Evolutionary conservation across 30 jellyfish, hydroid and myxozoan species (phyloP).

Genomic region (Pseudorhiza aurosa): DNA sequence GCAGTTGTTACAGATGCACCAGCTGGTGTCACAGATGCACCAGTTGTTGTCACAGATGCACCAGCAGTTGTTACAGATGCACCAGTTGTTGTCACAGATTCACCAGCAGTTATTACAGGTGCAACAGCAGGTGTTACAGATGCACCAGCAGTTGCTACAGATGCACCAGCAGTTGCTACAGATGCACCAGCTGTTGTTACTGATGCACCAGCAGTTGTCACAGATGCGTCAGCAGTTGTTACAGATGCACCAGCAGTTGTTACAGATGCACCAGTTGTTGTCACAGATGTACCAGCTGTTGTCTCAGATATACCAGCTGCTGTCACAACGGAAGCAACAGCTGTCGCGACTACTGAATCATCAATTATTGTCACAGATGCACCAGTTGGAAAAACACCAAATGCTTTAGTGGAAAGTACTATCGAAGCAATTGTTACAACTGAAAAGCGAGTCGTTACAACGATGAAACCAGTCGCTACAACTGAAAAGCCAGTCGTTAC

Average conservation of each 20-base stretch:
- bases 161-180: constrained; percentile 5
- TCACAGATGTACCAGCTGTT: background rate
- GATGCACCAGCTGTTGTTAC: constrained; percentile 12
- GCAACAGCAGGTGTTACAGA: background rate
- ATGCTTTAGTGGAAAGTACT: background rate
- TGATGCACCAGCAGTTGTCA: constrained; percentile 1
- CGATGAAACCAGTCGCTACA: constrained; percentile 9
- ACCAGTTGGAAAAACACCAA: background rate
- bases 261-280: constrained; percentile 4
- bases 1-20: constrained; percentile 10
- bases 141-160: constrained; percentile 14
- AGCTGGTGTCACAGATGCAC: constrained; percentile 1
- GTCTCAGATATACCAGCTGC: too few relatives aligned
- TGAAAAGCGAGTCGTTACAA: constrained; percentile 13
- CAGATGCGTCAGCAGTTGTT: constrained; percentile 6
- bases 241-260: constrained; percentile 17
- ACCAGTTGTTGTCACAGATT: constrained; percentile 3
- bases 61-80: constrained; percentile 1
- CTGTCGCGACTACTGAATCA: too few relatives aligned
- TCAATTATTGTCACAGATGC: constrained; percentile 14
- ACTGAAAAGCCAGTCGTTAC: constrained; percentile 13
- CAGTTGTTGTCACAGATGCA: constrained; percentile 11
- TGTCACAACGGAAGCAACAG: background rate
- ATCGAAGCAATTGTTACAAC: background rate
- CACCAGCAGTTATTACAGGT: constrained; percentile 10